Evolutionary conservation across 1,140 invertebrate species (phyloP), one percentile per base, ranked within the genome.

Genomic region (Philopotamus ludificatus): DNA sequence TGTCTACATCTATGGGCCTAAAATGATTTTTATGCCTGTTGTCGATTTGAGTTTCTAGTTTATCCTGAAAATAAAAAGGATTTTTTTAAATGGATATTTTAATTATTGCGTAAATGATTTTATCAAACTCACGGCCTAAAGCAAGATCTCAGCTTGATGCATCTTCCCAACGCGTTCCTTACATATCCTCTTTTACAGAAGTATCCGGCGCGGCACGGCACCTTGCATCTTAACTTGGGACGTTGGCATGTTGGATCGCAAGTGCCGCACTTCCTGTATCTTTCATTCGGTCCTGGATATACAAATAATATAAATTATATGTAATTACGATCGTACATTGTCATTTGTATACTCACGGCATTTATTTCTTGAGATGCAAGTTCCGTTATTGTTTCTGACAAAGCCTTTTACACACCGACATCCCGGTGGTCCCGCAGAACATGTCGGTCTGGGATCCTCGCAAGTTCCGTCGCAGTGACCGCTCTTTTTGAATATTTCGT

Each of bases 361-460:
- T 10, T 34, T 4, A 3, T 34, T n/a, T 10, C 12, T 39, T 2
- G 23, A 18, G 28, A 62, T 41, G 18, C 59, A 62, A 21, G 23
- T 50, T 21, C 26, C 23, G 1, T 60, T 47, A 39, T 34, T 51
- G 42, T 60, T 23, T 39, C 59, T 62, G 2, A 62, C 22, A 23
- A 21, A 62, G 4, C 59, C 59, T 8, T 51, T 44, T 62, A 39
- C 51, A 20, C 59, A 62, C 25, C 34, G 39, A 20, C 59, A 62
- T 39, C 59, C 59, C 22, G 39, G 39, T 20, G 34, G 22, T 18
- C 12, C 1, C 7, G 22, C 22, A 23, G 44, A 16, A 26, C 55
- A 59, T 10, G 55, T 45, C 10, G 55, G 9, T 59, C 4, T 18
- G 18, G 39, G 45, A 23, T 2, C 15, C 1, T 34, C 28, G 12